These are phyloP conservation scores for Pseudomyrmex flavicornis DNA, from an alignment of 1,140 invertebrate genomes.

Conservation along the genomic window DNA sequence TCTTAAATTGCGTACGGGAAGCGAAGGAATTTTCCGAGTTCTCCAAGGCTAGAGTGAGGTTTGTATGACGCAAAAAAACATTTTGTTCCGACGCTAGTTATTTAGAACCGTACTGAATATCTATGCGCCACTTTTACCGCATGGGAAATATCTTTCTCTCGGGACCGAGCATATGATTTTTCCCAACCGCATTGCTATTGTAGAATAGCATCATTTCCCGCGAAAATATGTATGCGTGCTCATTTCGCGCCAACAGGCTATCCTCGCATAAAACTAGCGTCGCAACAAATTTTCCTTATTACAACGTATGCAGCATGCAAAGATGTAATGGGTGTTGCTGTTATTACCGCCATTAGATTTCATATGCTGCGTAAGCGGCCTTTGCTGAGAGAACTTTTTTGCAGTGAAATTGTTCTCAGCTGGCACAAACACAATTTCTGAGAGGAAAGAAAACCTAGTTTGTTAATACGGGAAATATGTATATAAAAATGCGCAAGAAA, in stretches of 20 bases:
- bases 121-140: slow-evolving; percentile 2
- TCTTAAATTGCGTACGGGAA: not conserved
- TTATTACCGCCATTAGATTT: slow-evolving; percentile 53
- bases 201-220: slow-evolving; percentile 17
- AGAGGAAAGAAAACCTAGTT: not conserved
- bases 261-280: slow-evolving; percentile 31
- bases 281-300: slow-evolving; percentile 57
- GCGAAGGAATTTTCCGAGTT: not conserved
- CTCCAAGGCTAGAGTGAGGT: not conserved
- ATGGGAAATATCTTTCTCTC: not conserved
- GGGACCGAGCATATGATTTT: slow-evolving; percentile 9
- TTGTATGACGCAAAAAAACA: not conserved
- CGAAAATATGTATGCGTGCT: slow-evolving; percentile 47
- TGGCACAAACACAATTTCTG: not conserved
- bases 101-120: not conserved
- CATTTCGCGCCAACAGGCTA: slow-evolving; percentile 35
- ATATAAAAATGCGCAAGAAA: not conserved
- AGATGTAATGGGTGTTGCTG: slow-evolving; percentile 38
- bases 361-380: slow-evolving; percentile 33
- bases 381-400: slow-evolving; percentile 23
- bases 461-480: not conserved
- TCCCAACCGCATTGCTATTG: slow-evolving; percentile 19
- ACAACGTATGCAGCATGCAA: slow-evolving; percentile 48
- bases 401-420: slow-evolving; percentile 8
- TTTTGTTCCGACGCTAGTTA: not conserved